Percentiles rank a stretch among this genome's conserved stretches.
phyloP scores from a whole-genome alignment of 2,113 vertebrate genomes.

The Taurulus bubalis region DNA sequence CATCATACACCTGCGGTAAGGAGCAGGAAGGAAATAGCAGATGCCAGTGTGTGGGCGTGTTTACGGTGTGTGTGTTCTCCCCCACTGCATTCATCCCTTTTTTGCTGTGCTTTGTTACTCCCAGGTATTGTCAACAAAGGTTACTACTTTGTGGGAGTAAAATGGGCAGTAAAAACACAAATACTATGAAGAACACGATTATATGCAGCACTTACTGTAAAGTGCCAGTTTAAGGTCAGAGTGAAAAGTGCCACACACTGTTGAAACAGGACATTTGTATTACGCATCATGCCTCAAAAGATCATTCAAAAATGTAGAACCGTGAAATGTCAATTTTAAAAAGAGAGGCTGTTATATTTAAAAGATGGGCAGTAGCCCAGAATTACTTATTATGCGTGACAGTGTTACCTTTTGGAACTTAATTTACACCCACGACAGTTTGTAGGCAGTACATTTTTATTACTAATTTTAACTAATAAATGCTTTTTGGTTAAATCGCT shows the following conservation, averaged over 20 bases:
- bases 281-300: not conserved
- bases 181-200: not conserved
- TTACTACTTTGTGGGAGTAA: not conserved
- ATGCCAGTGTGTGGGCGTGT: not conserved
- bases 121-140: not conserved
- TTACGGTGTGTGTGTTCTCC: slow-evolving; percentile 7
- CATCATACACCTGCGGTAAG: slow-evolving; percentile 93
- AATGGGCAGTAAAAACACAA: not conserved
- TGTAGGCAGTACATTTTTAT: not conserved
- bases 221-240: not conserved
- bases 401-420: not conserved
- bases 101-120: not conserved
- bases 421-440: not conserved
- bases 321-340: not conserved
- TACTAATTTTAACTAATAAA: too few relatives aligned
- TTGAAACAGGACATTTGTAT: not conserved
- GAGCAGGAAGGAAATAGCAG: not conserved
- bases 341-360: not conserved
- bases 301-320: not conserved
- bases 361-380: not conserved
- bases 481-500: not conserved
- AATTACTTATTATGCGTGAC: not conserved
- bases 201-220: not conserved
- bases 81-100: not conserved
- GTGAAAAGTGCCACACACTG: not conserved